Evolutionary conservation across 2,113 vertebrate genomes (phyloP).

Genomic region (Hassar affinis): DNA sequence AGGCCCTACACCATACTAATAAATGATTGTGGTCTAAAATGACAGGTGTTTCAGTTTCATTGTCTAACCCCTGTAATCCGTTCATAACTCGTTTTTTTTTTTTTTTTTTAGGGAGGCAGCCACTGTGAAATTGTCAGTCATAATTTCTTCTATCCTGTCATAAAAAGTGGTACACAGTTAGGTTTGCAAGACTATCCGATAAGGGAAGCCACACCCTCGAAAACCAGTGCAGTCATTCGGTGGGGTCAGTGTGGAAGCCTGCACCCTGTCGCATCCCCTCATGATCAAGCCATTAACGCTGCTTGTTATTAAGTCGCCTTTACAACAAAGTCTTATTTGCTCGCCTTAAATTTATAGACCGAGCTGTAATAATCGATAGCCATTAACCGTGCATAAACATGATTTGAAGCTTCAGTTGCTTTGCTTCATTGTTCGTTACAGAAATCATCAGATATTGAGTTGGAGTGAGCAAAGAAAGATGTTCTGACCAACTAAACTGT

Average conservation of each 20-base stretch:
- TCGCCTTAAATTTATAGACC: neutral
- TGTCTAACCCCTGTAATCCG: no score
- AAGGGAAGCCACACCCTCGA: slow-evolving; percentile 50
- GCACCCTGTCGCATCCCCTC: neutral
- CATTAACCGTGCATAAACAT: slow-evolving; percentile 14
- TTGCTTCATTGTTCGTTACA: neutral
- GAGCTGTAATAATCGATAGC: slow-evolving; percentile 4
- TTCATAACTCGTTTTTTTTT: slow-evolving; percentile 67
- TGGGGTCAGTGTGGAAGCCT: neutral
- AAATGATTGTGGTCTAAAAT: no score
- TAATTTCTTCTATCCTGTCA: slow-evolving; percentile 67
- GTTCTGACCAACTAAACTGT: neutral
- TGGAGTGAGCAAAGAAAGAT: no score
- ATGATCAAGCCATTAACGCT: neutral
- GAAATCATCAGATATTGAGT: neutral
- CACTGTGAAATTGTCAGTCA: slow-evolving; percentile 63
- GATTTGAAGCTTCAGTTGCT: slow-evolving; percentile 23
- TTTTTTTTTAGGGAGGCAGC: slow-evolving; percentile 48
- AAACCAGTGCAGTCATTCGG: neutral
- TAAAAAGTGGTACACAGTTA: slow-evolving; percentile 56
- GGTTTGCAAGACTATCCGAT: slow-evolving; percentile 56
- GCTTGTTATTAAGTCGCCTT: neutral
- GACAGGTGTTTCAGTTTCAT: no score
- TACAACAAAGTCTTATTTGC: neutral
- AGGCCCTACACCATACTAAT: no score